A percentile compares a stretch with the other conserved stretches of the same genome.
phyloP scores from a whole-genome alignment of 30 jellyfish, hydroid and myxozoan species.

The Aurelia aurita complex sp. Pacific region DNA sequence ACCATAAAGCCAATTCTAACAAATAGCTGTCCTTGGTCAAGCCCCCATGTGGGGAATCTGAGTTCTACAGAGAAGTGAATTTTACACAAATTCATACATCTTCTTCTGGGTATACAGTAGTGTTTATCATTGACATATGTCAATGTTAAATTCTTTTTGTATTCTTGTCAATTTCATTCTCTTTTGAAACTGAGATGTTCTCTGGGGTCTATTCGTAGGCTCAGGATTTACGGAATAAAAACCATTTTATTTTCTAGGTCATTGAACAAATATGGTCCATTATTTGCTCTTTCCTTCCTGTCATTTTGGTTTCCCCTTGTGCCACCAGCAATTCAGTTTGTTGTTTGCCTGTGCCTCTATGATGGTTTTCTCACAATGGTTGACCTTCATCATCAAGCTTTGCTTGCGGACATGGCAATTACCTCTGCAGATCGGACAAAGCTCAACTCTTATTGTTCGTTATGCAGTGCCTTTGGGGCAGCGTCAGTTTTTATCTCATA shows the following conservation, averaged over 20 bases:
- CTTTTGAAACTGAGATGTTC: too few species aligned
- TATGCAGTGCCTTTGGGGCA: slow-evolving; percentile 96
- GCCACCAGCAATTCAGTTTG: slow-evolving; percentile 89
- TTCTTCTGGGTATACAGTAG: too few species aligned
- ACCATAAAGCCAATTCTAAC: too few species aligned
- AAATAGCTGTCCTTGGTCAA: too few species aligned
- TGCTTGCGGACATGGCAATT: slow-evolving; percentile 94
- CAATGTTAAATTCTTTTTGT: too few species aligned
- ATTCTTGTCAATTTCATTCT: too few species aligned
- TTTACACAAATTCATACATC: too few species aligned
- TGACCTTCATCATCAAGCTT: slow-evolving; percentile 97
- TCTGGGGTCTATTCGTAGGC: too few species aligned
- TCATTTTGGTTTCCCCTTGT: slow-evolving; percentile 87
- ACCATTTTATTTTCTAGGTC: slow-evolving; percentile 28
- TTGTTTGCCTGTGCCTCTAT: slow-evolving; percentile 83
- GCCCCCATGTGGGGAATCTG: too few species aligned
- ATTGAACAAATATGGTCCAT: slow-evolving; percentile 84
- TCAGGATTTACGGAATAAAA: too few species aligned
- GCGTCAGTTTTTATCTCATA: slow-evolving; percentile 90
- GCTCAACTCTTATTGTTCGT: slow-evolving; percentile 83
- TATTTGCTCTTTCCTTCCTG: slow-evolving; percentile 87
- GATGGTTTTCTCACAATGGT: slow-evolving; percentile 97
- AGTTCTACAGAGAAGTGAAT: too few species aligned
- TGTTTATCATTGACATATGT: too few species aligned
- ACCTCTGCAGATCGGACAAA: slow-evolving; percentile 75